Evolutionary conservation across 2,797 vertebrate species (phyloP).

Genomic region (Alca torda): DNA sequence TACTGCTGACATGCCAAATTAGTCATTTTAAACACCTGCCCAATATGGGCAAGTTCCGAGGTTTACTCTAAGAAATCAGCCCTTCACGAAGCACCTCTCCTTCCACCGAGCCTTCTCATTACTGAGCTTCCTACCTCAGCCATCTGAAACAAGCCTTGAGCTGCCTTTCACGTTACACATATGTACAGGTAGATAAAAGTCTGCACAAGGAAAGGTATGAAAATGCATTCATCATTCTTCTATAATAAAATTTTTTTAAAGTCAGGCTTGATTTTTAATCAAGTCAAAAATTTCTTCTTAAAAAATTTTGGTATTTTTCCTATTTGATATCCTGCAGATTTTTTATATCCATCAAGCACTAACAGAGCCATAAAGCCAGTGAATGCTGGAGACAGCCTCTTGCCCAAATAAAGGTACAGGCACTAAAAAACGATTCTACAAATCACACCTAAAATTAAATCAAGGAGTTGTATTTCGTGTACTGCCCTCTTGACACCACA

Average conservation of each 20-base stretch:
- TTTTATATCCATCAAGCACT: background rate
- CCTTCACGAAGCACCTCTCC: background rate
- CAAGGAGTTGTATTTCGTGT: background rate
- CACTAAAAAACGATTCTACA: background rate
- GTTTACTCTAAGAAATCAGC: background rate
- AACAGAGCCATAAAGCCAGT: background rate
- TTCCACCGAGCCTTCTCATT: background rate
- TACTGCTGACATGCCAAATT: background rate
- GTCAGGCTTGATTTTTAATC: background rate
- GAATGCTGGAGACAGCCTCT: background rate
- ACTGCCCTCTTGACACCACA: background rate
- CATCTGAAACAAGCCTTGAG: background rate
- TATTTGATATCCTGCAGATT: background rate
- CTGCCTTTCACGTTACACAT: background rate
- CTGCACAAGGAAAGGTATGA: background rate
- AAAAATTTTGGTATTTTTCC: background rate
- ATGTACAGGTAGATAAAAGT: background rate
- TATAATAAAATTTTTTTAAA: background rate
- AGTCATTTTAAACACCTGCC: background rate
- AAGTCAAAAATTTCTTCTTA: background rate
- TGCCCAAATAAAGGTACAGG: background rate
- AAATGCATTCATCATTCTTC: background rate
- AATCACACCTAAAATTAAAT: background rate
- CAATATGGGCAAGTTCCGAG: background rate
- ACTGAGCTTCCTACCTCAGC: background rate